These are phyloP conservation scores for Coccyzus lansbergi DNA, from an alignment of 2,797 vertebrate species.

Conservation along the genomic window DNA sequence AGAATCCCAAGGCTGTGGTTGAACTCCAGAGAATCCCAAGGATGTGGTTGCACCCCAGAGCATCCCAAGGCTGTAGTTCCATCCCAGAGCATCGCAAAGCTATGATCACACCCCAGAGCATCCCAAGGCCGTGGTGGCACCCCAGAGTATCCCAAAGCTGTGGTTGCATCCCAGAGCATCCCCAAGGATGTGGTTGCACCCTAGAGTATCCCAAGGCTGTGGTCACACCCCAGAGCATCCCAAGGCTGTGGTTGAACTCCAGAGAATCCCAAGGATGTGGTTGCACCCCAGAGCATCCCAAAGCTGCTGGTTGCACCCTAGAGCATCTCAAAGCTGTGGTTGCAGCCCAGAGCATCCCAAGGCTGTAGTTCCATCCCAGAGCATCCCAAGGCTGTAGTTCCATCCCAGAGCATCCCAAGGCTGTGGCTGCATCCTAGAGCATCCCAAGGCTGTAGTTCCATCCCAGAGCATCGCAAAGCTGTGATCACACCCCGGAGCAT, in stretches of 20 bases:
- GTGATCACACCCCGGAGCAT: not conserved
- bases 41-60: not conserved
- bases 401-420: not conserved
- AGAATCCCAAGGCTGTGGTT: not conserved
- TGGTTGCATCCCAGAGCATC: too few species aligned
- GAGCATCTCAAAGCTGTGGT: not conserved
- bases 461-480: not conserved
- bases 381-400: not conserved
- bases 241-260: not conserved
- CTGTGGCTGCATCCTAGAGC: not conserved
- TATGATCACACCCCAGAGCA: not conserved
- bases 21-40: not conserved
- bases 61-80: not conserved
- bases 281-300: not conserved
- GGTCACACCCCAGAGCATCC: not conserved
- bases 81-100: not conserved
- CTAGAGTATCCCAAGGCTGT: not conserved
- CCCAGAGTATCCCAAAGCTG: too few species aligned
- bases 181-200: rapidly evolving
- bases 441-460: too few species aligned
- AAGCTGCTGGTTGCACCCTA: not conserved
- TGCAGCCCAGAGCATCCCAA: not conserved
- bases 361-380: not conserved
- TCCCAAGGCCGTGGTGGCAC: too few species aligned
- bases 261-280: not conserved